Percentiles rank a stretch among this genome's conserved stretches.
phyloP scores from a whole-genome alignment of 2,113 vertebrate genomes.

The Camarhynchus parvulus region DNA sequence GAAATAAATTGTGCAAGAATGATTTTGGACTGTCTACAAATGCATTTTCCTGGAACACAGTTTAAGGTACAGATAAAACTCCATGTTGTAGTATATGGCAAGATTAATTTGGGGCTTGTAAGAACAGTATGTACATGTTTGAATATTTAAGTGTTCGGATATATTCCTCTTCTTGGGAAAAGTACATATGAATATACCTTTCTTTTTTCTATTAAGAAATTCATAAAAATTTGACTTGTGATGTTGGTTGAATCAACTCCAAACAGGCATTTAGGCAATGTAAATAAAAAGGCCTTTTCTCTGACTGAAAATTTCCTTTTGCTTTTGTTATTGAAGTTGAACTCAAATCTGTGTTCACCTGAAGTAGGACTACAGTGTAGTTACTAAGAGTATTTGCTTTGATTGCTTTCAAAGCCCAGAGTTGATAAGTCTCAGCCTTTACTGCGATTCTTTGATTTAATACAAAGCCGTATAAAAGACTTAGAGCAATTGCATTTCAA shows the following conservation, averaged over 20 bases:
- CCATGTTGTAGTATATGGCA: neutral
- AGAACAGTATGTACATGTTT: neutral
- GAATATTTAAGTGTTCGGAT: neutral
- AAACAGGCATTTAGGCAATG: neutral
- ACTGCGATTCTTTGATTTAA: neutral
- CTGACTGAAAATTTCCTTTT: neutral
- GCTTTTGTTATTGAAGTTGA: neutral
- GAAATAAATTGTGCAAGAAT: neutral
- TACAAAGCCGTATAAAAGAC: neutral
- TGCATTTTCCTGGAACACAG: slow-evolving; percentile 61
- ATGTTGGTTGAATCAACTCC: neutral
- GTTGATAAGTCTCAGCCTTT: neutral
- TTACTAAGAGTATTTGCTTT: neutral
- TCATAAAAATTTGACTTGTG: neutral
- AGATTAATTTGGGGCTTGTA: neutral
- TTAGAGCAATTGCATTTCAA: neutral
- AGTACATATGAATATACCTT: neutral
- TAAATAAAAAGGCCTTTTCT: neutral
- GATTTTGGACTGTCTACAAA: slow-evolving; percentile 58
- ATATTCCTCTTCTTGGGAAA: neutral
- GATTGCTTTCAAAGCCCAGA: neutral
- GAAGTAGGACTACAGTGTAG: neutral
- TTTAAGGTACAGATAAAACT: slow-evolving; percentile 65
- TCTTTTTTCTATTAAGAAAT: neutral
- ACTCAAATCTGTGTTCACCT: neutral